Conservation (phyloP, 2,113 vertebrate genomes). For the Camarhynchus parvulus region DNA sequence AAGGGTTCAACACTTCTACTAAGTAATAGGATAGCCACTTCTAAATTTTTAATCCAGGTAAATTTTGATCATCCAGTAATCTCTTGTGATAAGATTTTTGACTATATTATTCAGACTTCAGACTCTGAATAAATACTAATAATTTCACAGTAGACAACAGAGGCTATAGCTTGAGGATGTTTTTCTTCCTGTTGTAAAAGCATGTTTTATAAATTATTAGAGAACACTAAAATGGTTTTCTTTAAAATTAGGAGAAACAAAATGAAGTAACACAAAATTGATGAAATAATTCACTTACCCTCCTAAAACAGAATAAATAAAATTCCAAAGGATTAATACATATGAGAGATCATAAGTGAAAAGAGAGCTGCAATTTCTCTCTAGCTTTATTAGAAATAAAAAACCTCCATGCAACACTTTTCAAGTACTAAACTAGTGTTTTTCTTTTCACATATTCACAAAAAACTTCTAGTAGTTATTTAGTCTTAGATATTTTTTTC, state of each 20-base stretch:
- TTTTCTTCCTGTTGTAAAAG: slow-evolving; percentile 36
- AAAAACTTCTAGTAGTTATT: slow-evolving; percentile 2
- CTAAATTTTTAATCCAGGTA: slow-evolving; percentile 39
- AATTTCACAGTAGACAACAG: slow-evolving; percentile 64
- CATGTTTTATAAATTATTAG: slow-evolving; percentile 48
- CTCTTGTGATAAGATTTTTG: slow-evolving; percentile 34
- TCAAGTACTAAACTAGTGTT: slow-evolving; percentile 53
- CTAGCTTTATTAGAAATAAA: slow-evolving; percentile 44
- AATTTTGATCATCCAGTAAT: slow-evolving; percentile 29
- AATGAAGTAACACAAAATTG: slow-evolving; percentile 57
- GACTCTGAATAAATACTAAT: slow-evolving; percentile 54
- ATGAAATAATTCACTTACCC: slow-evolving; percentile 49
- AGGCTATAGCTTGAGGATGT: slow-evolving; percentile 65
- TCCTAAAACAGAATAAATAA: slow-evolving; percentile 39
- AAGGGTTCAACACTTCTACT: background rate
- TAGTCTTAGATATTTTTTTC: background rate
- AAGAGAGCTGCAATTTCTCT: background rate
- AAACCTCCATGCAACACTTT: background rate
- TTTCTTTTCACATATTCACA: slow-evolving; percentile 48
- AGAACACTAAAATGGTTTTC: slow-evolving; percentile 50
- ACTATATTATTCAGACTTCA: slow-evolving; percentile 52
- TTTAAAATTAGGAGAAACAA: slow-evolving; percentile 53
- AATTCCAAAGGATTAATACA: slow-evolving; percentile 58
- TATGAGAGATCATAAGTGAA: background rate
- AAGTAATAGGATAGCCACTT: slow-evolving; percentile 3